Conservation (phyloP, 2,888 invertebrate genomes). For the Tetranychus truncatus region DNA sequence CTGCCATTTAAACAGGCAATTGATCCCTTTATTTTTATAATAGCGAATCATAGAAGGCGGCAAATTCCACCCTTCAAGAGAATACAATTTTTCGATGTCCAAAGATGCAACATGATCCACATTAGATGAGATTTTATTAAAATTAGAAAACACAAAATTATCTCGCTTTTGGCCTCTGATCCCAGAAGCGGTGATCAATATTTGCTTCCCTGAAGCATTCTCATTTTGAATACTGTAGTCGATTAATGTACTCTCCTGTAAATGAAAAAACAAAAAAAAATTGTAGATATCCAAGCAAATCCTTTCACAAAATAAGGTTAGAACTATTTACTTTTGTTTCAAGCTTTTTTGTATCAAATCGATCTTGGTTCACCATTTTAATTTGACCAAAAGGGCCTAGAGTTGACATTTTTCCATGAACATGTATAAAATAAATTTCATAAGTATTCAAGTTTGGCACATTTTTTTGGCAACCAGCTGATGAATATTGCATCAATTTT, state of each 20-base stretch:
- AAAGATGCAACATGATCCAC: background rate
- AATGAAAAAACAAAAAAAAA: background rate
- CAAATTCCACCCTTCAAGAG: constrained; percentile 11
- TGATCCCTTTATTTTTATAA: constrained; percentile 16
- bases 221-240: too few species aligned
- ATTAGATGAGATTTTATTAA: background rate
- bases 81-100: background rate
- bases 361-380: background rate
- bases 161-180: background rate
- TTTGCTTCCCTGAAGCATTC: too few species aligned
- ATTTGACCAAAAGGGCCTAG: background rate
- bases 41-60: constrained; percentile 7
- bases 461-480: too few species aligned
- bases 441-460: too few species aligned
- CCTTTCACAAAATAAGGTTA: background rate
- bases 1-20: constrained; percentile 16
- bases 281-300: background rate
- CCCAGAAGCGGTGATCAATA: too few species aligned
- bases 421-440: too few species aligned
- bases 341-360: background rate
- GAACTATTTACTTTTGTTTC: background rate
- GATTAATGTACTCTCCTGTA: too few species aligned
- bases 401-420: background rate
- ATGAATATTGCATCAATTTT: too few species aligned
- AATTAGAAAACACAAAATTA: too few species aligned